These are phyloP conservation scores for Acrossocheilus fasciatus DNA, from an alignment of 2,797 vertebrate genomes.

Conservation along the genomic window DNA sequence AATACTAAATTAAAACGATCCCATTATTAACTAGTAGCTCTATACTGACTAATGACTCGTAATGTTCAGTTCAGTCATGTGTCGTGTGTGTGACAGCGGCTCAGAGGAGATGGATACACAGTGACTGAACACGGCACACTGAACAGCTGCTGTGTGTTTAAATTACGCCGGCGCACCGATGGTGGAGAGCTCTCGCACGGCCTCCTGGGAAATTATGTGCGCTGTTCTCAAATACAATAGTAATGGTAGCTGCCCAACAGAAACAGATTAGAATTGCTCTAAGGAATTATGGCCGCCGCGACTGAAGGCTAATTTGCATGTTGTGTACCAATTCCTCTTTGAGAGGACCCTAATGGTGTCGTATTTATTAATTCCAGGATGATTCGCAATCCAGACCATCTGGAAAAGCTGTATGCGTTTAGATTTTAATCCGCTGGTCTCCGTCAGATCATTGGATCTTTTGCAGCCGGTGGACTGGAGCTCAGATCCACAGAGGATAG, in stretches of 20 bases:
- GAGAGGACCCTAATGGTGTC: constrained; percentile 43
- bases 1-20: constrained; percentile 18
- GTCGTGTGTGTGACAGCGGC: constrained; percentile 63
- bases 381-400: constrained; percentile 31
- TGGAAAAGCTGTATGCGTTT: constrained; percentile 31
- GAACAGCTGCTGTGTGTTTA: constrained; percentile 74
- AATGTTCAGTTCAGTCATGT: constrained; percentile 51
- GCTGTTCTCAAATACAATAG: constrained; percentile 63
- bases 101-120: constrained; percentile 52
- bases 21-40: constrained; percentile 74
- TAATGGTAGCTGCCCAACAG: constrained; percentile 59
- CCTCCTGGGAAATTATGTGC: constrained; percentile 64
- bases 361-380: constrained; percentile 44
- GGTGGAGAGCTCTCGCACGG: constrained; percentile 47
- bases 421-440: constrained; percentile 46
- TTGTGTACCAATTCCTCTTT: constrained; percentile 52
- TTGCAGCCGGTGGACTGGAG: background rate
- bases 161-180: constrained; percentile 54
- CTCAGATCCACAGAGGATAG: background rate
- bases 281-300: constrained; percentile 38
- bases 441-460: background rate
- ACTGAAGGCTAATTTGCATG: constrained; percentile 50
- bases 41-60: constrained; percentile 68
- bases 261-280: constrained; percentile 52
- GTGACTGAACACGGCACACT: constrained; percentile 51